Conservation (phyloP, 1,140 invertebrate species). For the Achatina immaculata region DNA sequence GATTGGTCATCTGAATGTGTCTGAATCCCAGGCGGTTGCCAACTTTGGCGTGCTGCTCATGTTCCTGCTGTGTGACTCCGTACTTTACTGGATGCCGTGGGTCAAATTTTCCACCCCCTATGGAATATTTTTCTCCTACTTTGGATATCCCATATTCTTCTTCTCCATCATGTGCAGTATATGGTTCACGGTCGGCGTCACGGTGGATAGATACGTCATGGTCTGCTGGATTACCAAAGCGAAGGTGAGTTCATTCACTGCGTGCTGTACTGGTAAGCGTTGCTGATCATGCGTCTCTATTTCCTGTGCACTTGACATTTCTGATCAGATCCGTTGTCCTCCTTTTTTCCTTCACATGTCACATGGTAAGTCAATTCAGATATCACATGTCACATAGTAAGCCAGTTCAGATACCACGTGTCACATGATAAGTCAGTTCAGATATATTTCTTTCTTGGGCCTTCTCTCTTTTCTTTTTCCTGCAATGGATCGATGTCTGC, state of each 20-base stretch:
- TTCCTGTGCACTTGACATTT: too few species aligned
- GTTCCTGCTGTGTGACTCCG: constrained; percentile 54
- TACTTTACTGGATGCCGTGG: constrained; percentile 45
- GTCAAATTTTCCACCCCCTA: constrained; percentile 41
- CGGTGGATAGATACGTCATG: constrained; percentile 59
- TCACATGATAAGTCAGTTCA: too few species aligned
- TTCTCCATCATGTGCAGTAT: constrained; percentile 56
- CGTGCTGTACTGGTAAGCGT: too few species aligned
- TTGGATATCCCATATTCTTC: constrained; percentile 57
- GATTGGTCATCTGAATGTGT: too few species aligned
- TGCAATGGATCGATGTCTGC: too few species aligned
- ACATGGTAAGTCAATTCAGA: too few species aligned
- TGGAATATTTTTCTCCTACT: constrained; percentile 55
- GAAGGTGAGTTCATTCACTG: constrained; percentile 56
- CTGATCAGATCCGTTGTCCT: too few species aligned
- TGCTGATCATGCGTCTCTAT: neutral
- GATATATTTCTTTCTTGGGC: too few species aligned
- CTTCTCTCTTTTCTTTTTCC: too few species aligned
- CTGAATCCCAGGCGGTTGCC: constrained; percentile 49
- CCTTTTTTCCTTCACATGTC: too few species aligned
- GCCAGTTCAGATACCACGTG: too few species aligned
- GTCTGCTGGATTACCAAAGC: constrained; percentile 58
- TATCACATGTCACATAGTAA: too few species aligned
- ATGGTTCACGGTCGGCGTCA: constrained; percentile 62
- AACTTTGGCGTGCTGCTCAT: constrained; percentile 52